Evolutionary conservation across 2,797 vertebrate species (phyloP).

Genomic region (Arremon brunneinucha): DNA sequence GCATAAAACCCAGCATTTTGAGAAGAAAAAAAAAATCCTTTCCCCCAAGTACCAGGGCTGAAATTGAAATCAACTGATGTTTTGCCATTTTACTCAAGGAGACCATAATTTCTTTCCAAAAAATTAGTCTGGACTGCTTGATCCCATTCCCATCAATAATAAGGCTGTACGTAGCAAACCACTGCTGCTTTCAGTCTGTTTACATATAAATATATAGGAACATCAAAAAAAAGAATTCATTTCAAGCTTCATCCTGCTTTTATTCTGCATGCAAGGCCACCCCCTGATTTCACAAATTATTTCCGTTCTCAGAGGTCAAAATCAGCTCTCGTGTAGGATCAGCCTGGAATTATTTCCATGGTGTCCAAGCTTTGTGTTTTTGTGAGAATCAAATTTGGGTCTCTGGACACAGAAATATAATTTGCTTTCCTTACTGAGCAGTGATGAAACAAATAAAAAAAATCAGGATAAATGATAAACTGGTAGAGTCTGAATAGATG

Average conservation of each 20-base stretch:
- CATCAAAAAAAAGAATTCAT: neutral
- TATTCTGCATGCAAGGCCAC: neutral
- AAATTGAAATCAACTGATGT: constrained; percentile 40
- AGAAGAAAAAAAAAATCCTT: neutral
- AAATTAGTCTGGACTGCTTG: neutral
- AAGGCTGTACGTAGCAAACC: neutral
- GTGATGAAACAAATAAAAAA: neutral
- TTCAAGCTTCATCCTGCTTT: constrained; percentile 12
- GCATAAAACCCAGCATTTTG: constrained; percentile 20
- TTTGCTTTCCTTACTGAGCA: neutral
- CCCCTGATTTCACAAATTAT: neutral
- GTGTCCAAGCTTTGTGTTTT: neutral
- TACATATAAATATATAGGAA: constrained; percentile 30
- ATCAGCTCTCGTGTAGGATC: neutral
- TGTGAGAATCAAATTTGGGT: neutral
- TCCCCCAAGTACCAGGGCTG: neutral
- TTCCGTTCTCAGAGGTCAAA: constrained; percentile 8
- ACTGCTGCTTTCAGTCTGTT: neutral
- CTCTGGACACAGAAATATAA: neutral
- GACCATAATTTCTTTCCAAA: neutral
- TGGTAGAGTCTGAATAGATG: neutral
- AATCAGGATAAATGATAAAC: neutral
- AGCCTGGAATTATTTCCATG: neutral
- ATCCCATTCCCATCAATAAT: constrained; percentile 44
- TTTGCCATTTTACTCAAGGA: constrained; percentile 47